phyloP scores from a whole-genome alignment of 2,797 vertebrate species.

The Parauchenoglanis ngamensis region DNA sequence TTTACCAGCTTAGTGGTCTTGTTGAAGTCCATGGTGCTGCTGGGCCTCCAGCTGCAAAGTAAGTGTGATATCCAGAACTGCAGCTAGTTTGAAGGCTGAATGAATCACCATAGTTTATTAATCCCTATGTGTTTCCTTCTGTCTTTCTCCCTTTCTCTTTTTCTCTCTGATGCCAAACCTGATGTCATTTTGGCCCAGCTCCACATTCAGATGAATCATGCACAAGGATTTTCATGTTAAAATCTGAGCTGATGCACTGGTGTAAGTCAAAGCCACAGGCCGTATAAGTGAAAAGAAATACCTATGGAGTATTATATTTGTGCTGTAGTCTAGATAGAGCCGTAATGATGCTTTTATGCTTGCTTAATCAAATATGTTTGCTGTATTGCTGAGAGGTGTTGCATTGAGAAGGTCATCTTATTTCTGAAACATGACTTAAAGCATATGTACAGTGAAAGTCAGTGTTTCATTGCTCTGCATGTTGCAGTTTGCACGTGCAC shows the following conservation, averaged over 20 bases:
- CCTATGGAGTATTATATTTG: neutral
- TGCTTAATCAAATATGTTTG: neutral
- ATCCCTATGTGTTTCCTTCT: slow-evolving; percentile 1
- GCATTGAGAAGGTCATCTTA: neutral
- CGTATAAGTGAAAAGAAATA: slow-evolving; percentile 2
- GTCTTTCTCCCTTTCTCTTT: neutral
- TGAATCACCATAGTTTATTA: slow-evolving; percentile 18
- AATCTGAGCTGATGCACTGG: slow-evolving; percentile 15
- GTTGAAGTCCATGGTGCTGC: neutral
- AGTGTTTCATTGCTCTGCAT: neutral
- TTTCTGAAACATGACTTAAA: neutral
- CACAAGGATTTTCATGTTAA: slow-evolving; percentile 10
- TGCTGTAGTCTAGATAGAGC: neutral
- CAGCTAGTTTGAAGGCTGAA: slow-evolving; percentile 9
- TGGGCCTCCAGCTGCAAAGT: neutral
- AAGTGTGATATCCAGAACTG: slow-evolving; percentile 25
- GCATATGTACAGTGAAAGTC: neutral
- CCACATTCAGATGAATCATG: slow-evolving; percentile 53
- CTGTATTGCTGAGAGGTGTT: neutral
- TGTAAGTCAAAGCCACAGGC: neutral
- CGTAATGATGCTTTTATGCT: neutral
- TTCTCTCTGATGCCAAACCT: slow-evolving; percentile 30
- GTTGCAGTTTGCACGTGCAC: neutral
- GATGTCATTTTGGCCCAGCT: slow-evolving; percentile 49
- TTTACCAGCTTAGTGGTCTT: neutral